Conservation (phyloP, 2,888 invertebrate species). For the Dusona sp. region DNA sequence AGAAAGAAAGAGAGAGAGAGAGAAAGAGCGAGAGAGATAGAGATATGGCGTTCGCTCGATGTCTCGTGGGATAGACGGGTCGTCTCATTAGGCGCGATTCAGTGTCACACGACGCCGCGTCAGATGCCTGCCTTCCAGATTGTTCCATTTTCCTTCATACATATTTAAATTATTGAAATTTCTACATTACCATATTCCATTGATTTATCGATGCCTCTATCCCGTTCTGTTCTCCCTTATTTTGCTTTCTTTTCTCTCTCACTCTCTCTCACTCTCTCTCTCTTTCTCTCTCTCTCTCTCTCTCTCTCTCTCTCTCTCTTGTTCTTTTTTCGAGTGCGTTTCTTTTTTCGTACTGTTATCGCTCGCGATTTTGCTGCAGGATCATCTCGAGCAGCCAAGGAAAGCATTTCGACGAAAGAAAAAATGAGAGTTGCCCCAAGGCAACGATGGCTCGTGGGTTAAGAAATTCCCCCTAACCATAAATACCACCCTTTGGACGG, state of each 20-base stretch:
- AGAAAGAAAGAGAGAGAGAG: conserved; percentile 33
- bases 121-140: conserved; percentile 81
- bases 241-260: not conserved
- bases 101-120: conserved; percentile 77
- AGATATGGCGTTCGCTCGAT: conserved; percentile 52
- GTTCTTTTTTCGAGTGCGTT: not conserved
- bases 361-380: conserved; percentile 59
- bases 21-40: conserved; percentile 60
- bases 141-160: conserved; percentile 84
- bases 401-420: conserved; percentile 56
- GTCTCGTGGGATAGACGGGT: conserved; percentile 77
- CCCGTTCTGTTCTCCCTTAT: conserved; percentile 27
- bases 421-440: conserved; percentile 34
- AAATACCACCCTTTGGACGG: conserved; percentile 20
- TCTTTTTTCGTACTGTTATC: not conserved
- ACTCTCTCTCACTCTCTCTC: conserved; percentile 7
- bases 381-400: conserved; percentile 43
- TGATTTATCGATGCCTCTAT: conserved; percentile 83
- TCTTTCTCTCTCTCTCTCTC: not conserved
- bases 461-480: conserved; percentile 2
- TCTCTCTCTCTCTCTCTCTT: conserved; percentile 7
- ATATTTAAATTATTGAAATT: conserved; percentile 84
- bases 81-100: conserved; percentile 83
- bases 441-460: not conserved
- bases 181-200: conserved; percentile 83